Evolutionary conservation across 2,797 vertebrate species (phyloP), one percentile per base, ranked within the genome.

Genomic region (Numenius phaeopus): DNA sequence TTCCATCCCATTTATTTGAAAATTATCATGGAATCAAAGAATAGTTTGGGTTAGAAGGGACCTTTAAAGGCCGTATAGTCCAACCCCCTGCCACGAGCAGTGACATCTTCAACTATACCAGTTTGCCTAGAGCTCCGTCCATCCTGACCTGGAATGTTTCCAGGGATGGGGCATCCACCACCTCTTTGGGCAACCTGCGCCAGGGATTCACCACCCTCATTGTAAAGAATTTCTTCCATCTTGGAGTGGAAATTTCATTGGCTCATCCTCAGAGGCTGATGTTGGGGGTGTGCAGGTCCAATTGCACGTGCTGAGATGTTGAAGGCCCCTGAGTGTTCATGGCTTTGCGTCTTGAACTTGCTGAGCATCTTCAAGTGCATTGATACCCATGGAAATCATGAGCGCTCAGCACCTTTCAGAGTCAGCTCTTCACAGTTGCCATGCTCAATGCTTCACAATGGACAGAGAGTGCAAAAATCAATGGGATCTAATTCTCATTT

Each of bases 281-380:
- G 2, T 3, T n/a, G 16, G 9, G 3, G 20, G 6, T 7, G 10
- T 12, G 20, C 5, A 5, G 55, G 26, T 75, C 37, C 16, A 6
- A 30, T 39, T 58, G 30, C 11, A 58, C 55, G 24, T 18, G 46
- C 62, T 34, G 73, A 55, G 37, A 11, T 62, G 8, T 23, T 32
- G 75, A 66, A 65, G 37, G 57, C 19, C 58, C 18, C 0, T 23
- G 37, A 70, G 29, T 2, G 11, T 30, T 57, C 42, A 5, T 54
- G 40, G 34, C 10, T 70, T 54, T 8, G 4, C 13, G 4, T 29
- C 54, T 27, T 72, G 42, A 78, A 30, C 34, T 85, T 62, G 23
- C 52, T 39, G 69, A 76, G 17, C 42, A 50, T 42, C 58, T 64
- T 42, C 46, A 40, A 1, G 32, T 1, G 0, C 11, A 7, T 7